phyloP scores from a whole-genome alignment of 2,888 invertebrate species.

The Nineta flava region DNA sequence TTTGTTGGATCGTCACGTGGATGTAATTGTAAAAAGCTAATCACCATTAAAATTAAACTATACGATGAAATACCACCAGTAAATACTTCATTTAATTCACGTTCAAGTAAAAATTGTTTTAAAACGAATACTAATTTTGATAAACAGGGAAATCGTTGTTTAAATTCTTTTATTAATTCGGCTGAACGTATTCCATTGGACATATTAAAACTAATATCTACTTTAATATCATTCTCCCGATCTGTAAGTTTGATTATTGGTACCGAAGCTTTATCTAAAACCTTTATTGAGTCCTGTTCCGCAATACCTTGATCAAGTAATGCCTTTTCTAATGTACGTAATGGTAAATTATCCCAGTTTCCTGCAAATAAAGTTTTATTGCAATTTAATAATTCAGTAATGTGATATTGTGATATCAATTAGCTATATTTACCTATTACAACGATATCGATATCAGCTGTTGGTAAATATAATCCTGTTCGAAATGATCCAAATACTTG shows the following conservation, averaged over 20 bases:
- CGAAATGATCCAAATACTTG: slow-evolving; percentile 97
- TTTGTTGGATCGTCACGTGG: slow-evolving; percentile 60
- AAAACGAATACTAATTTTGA: slow-evolving; percentile 91
- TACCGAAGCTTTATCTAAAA: slow-evolving; percentile 93
- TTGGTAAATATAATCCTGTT: slow-evolving; percentile 93
- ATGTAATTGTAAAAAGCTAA: slow-evolving; percentile 91
- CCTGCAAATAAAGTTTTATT: slow-evolving; percentile 27
- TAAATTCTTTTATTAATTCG: slow-evolving; percentile 83
- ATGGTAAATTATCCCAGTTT: slow-evolving; percentile 81
- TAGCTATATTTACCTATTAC: slow-evolving; percentile 36
- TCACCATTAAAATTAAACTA: slow-evolving; percentile 94
- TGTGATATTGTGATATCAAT: not conserved
- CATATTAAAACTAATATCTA: slow-evolving; percentile 99
- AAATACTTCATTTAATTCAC: slow-evolving; percentile 98
- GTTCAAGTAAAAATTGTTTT: slow-evolving; percentile 94
- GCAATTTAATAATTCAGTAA: not conserved
- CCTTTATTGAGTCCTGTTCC: slow-evolving; percentile 79
- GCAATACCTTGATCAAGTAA: slow-evolving; percentile 80
- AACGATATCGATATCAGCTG: slow-evolving; percentile 61
- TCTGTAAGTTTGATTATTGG: slow-evolving; percentile 97
- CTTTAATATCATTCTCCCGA: slow-evolving; percentile 69
- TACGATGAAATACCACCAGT: slow-evolving; percentile 99
- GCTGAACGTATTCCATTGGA: slow-evolving; percentile 94
- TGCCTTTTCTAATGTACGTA: slow-evolving; percentile 82
- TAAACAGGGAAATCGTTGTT: slow-evolving; percentile 75